Evolutionary conservation across 1,140 invertebrate species (phyloP), one percentile per base, ranked within the genome.

Genomic region (Ips nitidus): DNA sequence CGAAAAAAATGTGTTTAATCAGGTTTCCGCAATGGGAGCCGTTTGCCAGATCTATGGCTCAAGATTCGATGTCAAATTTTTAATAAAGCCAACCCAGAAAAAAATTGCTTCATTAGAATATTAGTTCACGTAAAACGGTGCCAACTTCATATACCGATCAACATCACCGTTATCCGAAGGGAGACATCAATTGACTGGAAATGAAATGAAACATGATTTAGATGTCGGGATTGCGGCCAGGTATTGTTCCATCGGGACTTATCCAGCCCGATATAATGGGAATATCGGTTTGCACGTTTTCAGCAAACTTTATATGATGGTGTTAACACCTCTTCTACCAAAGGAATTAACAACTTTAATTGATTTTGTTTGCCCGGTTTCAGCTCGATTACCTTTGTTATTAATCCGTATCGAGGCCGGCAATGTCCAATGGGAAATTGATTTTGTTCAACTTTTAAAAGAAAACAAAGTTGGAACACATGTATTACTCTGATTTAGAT

Each of bases 201-300:
- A 50, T 41, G 8, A 45, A 61, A 61, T 61, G 41, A 61, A 61
- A 47, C 39, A 61, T 50, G 59, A 61, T 50, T 61, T 61, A 50
- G 41, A 61, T 37, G 38, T 61, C 39, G 36, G 59, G 59, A 40
- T 61, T 40, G 57, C 8, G 42, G 59, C 4, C 59, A 22, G 42
- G 42, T 61, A 38, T 61, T 61, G 59, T 61, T 61, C 59, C 59
- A 8, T 7, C 4, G 59, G 43, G 59, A 61, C 59, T 36, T 6
- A 61, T 61, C 59, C 45, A n/a, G 8, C 22, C 2, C 42, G 59
- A 36, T 61, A 61, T 61, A 61, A 61, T 61, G 59, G 59, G 42
- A 61, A 61, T 61, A 61, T 61, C 59, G 41, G 43, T 36, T 61
- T 61, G 59, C 59, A 61, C 42, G 59, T 61, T 61, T 47, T 41